phyloP scores from a whole-genome alignment of 2,888 invertebrate genomes.

The Folsomia candida region DNA sequence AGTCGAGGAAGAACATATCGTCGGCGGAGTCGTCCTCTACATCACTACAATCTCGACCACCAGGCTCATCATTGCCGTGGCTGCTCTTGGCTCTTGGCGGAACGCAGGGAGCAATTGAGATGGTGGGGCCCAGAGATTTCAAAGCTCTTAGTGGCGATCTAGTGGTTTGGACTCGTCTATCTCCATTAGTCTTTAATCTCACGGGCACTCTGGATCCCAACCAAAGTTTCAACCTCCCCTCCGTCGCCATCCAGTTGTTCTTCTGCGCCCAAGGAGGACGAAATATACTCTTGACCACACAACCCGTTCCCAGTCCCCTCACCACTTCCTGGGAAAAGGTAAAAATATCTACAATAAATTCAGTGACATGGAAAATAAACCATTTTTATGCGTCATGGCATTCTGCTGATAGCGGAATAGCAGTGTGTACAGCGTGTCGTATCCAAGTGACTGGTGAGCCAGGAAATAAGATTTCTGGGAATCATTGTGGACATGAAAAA shows the following conservation, averaged over 20 bases:
- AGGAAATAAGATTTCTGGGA: too few relatives aligned
- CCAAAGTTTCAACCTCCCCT: neutral
- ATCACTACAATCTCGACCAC: neutral
- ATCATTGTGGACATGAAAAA: too few relatives aligned
- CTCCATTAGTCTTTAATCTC: conserved; percentile 33
- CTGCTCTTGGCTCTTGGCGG: neutral
- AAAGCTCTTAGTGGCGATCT: conserved; percentile 48
- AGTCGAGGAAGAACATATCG: neutral
- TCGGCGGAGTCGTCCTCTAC: neutral
- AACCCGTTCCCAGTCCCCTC: conserved; percentile 14
- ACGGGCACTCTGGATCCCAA: conserved; percentile 17
- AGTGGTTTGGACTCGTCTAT: conserved; percentile 45
- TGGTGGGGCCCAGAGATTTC: conserved; percentile 44
- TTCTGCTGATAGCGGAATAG: too few relatives aligned
- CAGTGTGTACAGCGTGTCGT: too few relatives aligned
- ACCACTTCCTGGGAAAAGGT: conserved; percentile 28
- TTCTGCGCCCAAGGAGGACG: conserved; percentile 17
- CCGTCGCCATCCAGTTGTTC: conserved; percentile 24
- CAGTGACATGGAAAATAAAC: too few relatives aligned
- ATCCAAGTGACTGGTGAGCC: too few relatives aligned
- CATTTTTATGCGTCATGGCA: too few relatives aligned
- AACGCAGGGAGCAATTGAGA: conserved; percentile 37
- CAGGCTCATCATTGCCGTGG: conserved; percentile 11
- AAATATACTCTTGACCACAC: conserved; percentile 19
- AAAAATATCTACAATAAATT: neutral